Conservation (phyloP, 2,888 invertebrate species). For the Colostygia pectinataria region DNA sequence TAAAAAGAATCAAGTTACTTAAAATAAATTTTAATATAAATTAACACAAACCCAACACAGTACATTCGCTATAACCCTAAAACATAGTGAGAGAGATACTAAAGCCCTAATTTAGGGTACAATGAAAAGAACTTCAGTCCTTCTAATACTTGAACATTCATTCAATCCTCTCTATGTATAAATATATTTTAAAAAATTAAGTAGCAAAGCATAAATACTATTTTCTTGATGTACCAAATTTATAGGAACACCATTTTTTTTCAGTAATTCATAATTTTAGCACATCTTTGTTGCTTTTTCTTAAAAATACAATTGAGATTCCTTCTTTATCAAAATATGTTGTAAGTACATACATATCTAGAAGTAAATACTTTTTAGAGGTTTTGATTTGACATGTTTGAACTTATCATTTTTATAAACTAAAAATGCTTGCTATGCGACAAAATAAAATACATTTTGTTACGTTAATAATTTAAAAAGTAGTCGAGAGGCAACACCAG, state of each 20-base stretch:
- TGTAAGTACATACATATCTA: constrained; percentile 3
- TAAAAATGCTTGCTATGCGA: constrained; percentile 22
- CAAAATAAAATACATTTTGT: neutral
- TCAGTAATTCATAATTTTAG: too few relatives aligned
- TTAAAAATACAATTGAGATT: too few relatives aligned
- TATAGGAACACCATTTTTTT: too few relatives aligned
- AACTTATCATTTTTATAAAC: constrained; percentile 18
- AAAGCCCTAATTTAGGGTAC: constrained; percentile 83
- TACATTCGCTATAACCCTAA: constrained; percentile 71
- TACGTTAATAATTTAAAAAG: too few relatives aligned
- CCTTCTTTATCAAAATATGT: neutral
- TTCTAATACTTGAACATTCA: constrained; percentile 75
- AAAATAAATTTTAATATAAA: constrained; percentile 81
- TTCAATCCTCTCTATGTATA: constrained; percentile 42
- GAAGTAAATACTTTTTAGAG: constrained; percentile 15
- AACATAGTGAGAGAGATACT: constrained; percentile 73
- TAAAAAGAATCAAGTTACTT: constrained; percentile 45
- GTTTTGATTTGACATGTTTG: constrained; percentile 14
- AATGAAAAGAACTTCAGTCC: constrained; percentile 79
- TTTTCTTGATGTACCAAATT: neutral
- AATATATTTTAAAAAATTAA: constrained; percentile 35
- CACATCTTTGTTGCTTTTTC: too few relatives aligned
- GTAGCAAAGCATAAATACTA: constrained; percentile 18
- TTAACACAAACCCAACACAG: constrained; percentile 81
- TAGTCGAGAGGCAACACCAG: too few relatives aligned